Conservation (phyloP, 1,140 invertebrate genomes). For the Hyphantria cunea region DNA sequence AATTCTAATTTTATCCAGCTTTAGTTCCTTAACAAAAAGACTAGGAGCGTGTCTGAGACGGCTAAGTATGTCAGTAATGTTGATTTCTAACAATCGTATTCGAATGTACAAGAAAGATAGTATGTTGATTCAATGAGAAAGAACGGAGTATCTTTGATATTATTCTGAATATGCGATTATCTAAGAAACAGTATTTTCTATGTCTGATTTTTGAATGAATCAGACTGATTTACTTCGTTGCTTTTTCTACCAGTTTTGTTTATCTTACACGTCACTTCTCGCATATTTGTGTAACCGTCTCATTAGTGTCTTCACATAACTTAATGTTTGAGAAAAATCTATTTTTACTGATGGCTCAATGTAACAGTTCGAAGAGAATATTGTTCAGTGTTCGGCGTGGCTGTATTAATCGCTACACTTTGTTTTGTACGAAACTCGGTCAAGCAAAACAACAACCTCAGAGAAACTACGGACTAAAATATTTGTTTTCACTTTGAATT, state of each 20-base stretch:
- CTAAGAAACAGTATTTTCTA: too few species aligned
- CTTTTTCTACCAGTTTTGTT: too few species aligned
- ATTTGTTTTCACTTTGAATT: background rate
- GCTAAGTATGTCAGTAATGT: slow-evolving; percentile 61
- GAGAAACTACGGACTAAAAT: too few species aligned
- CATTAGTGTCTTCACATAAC: slow-evolving; percentile 62
- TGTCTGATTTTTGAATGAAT: too few species aligned
- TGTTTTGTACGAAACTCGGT: slow-evolving; percentile 33
- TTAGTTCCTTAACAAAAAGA: slow-evolving; percentile 51
- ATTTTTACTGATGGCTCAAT: slow-evolving; percentile 40
- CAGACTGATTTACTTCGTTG: too few species aligned
- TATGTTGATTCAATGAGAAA: too few species aligned
- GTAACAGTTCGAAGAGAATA: slow-evolving; percentile 16
- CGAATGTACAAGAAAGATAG: too few species aligned
- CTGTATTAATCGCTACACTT: slow-evolving; percentile 34
- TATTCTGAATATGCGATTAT: too few species aligned
- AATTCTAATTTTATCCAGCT: slow-evolving; percentile 43
- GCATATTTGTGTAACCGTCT: slow-evolving; percentile 46
- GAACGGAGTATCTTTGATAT: too few species aligned
- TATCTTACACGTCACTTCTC: slow-evolving; percentile 32
- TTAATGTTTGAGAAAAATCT: slow-evolving; percentile 52
- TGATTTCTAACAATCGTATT: slow-evolving; percentile 41
- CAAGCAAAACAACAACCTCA: background rate
- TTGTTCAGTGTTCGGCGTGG: background rate
- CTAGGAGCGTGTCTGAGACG: slow-evolving; percentile 64